A percentile compares a stretch with the other conserved stretches of the same genome.
phyloP scores from a whole-genome alignment of 2,797 vertebrate genomes.

The Podarcis lilfordi region DNA sequence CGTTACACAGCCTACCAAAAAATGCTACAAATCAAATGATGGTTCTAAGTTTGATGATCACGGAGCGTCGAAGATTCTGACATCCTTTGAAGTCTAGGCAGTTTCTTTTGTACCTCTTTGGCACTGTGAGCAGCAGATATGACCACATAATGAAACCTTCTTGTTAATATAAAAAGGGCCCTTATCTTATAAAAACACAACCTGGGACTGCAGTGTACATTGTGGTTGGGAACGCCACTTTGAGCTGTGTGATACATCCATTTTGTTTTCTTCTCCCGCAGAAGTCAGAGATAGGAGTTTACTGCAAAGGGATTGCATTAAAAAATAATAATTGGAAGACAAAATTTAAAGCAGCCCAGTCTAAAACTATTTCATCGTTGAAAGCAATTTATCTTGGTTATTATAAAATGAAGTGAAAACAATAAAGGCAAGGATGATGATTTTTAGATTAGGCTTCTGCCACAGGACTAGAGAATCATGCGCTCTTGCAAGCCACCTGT shows the following conservation, averaged over 20 bases:
- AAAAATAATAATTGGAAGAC: neutral
- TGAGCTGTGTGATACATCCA: conserved; percentile 18
- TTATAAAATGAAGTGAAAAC: neutral
- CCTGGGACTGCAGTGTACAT: neutral
- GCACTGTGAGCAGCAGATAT: conserved; percentile 15
- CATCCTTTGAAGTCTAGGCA: conserved; percentile 4
- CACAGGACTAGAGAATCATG: neutral
- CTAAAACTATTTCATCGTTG: neutral
- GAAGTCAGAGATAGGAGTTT: neutral
- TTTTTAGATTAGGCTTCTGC: neutral
- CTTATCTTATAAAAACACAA: conserved; percentile 45
- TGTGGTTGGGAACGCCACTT: neutral
- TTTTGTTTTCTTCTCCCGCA: conserved; percentile 35
- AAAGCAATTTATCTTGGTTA: neutral
- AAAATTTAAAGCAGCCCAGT: conserved; percentile 25
- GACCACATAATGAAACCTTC: conserved; percentile 31
- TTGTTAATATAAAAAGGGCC: conserved; percentile 24
- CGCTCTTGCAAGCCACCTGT: neutral
- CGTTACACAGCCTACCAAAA: neutral
- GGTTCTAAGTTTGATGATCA: conserved; percentile 6
- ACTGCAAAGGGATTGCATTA: neutral
- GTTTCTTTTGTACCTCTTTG: conserved; percentile 1
- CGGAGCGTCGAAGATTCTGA: neutral
- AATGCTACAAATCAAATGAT: conserved; percentile 19
- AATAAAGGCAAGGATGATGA: neutral